Evolutionary conservation across 2,113 vertebrate genomes (phyloP).

Genomic region (Malurus elegans): DNA sequence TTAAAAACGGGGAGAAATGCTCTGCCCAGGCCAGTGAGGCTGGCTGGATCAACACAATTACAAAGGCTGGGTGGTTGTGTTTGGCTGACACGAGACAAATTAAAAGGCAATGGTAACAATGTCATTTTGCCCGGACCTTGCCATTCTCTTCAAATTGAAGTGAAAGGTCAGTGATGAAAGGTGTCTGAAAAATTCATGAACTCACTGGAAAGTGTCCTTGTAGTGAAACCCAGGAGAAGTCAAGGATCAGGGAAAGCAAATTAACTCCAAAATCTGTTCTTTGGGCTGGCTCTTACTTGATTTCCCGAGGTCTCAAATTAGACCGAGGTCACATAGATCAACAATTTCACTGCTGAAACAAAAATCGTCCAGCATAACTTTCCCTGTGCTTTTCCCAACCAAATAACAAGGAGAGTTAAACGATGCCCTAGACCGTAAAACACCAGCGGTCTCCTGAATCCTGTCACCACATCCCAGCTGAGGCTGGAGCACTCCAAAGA

Average conservation of each 20-base stretch:
- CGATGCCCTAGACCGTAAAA: neutral
- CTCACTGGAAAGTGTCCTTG: neutral
- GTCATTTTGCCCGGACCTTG: neutral
- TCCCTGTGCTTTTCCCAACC: neutral
- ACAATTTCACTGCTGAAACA: neutral
- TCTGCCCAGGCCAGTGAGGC: neutral
- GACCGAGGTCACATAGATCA: neutral
- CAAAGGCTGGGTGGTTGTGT: neutral
- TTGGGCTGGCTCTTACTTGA: neutral
- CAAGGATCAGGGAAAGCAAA: neutral
- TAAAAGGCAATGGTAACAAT: neutral
- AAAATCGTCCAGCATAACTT: neutral
- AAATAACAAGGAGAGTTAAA: neutral
- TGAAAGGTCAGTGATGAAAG: conserved; percentile 25
- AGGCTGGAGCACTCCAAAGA: neutral
- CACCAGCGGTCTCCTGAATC: neutral
- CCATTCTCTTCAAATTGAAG: neutral
- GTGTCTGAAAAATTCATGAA: conserved; percentile 25
- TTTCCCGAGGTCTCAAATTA: neutral
- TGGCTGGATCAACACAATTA: neutral
- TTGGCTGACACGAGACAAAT: neutral
- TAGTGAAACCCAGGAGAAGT: neutral
- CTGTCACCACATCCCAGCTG: neutral
- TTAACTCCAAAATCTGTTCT: neutral
- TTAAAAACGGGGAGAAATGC: neutral